Evolutionary conservation across 2,888 invertebrate genomes (phyloP), one percentile per base, ranked within the genome.

Genomic region (Amblyteles armatorius): DNA sequence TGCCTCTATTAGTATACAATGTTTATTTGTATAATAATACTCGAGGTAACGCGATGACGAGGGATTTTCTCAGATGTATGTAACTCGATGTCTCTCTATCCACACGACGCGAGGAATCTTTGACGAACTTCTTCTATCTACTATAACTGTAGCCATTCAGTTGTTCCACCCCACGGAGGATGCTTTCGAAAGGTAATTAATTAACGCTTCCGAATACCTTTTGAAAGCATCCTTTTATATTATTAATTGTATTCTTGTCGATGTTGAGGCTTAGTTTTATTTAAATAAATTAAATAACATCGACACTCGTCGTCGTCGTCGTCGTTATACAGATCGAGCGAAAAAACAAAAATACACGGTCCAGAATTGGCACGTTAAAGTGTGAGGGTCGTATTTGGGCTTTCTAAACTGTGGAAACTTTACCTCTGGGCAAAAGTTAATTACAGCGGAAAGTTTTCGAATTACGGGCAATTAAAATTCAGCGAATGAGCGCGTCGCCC

Each of bases 131-230:
- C 67, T 73, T 80, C 67, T 50, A 48, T 81, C 81, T 52, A 82
- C 79, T 84, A 26, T 76, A 63, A 68, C 65, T 65, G 71, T 79
- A 83, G 78, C 69, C 55, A 82, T 80, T 84, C 82, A 79, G 67
- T 77, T 80, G 52, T 85, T 77, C 74, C 76, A 74, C 78, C 82
- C 81, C 85, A 79, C 55, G 79, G 82, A 85, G 92, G 93, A 93
- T 93, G 93, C 93, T 93, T 93, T 93, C 93, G 93, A 93, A 93
- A 93, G 93, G 93, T 92, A 92, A 91, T 89, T 89, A 78, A 89
- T 79, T 88, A 89, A 86, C 89, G 88, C 89, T 87, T 90, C 88
- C 82, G 83, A 88, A 90, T 85, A 90, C 92, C 92, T 93, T 93
- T 93, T 93, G 93, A 93, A 92, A 93, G 93, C 93, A 93, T 93